A percentile compares a stretch with the other conserved stretches of the same genome.
Conservation (phyloP, 2,113 vertebrate genomes). For the Phodopus roborovskii region DNA sequence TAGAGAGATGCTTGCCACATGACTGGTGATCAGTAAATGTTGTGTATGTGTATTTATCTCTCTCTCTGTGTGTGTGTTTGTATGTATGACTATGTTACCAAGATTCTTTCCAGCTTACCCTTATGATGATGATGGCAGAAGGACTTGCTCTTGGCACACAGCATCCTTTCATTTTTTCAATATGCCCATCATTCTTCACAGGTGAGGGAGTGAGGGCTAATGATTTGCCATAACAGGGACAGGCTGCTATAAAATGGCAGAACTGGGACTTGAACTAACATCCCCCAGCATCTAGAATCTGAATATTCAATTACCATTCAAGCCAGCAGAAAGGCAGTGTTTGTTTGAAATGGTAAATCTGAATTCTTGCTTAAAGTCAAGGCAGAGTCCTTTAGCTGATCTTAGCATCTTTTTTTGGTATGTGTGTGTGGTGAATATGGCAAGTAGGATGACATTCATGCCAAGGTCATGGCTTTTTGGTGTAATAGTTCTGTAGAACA, state of each 20-base stretch:
- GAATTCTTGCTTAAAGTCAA: conserved; percentile 27
- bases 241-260: background rate
- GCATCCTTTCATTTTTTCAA: background rate
- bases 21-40: background rate
- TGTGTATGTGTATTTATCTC: background rate
- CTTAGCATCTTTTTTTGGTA: background rate
- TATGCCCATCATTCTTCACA: background rate
- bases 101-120: background rate
- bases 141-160: background rate
- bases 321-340: background rate
- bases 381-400: background rate
- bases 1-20: background rate
- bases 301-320: background rate
- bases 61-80: background rate
- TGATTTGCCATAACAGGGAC: fast-evolving
- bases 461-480: background rate
- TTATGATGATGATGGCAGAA: background rate
- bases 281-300: background rate
- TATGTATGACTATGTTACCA: background rate
- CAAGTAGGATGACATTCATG: background rate
- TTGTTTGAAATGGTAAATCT: background rate
- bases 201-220: background rate
- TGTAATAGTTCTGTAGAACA: background rate
- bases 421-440: background rate
- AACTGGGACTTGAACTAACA: background rate